A percentile compares a stretch with the other conserved stretches of the same genome.
Evolutionary conservation across 2,113 vertebrate species (phyloP).

Genomic region (Tyto alba): DNA sequence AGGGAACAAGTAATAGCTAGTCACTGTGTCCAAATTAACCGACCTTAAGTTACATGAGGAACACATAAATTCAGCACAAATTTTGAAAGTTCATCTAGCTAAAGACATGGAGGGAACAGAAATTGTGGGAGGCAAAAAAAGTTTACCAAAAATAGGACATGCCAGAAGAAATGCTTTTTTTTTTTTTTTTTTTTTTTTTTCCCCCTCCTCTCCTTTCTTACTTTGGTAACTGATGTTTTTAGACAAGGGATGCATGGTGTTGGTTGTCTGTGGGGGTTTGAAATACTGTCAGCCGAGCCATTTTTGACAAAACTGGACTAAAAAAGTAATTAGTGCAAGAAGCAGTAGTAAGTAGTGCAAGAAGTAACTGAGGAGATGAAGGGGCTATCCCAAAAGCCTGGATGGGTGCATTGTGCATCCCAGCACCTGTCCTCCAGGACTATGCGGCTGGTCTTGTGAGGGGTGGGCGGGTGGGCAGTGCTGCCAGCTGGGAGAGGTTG

Average conservation of each 20-base stretch:
- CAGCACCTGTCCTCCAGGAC: accelerated
- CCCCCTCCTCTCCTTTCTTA: accelerated
- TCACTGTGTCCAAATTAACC: neutral
- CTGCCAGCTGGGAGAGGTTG: accelerated
- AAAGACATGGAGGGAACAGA: neutral
- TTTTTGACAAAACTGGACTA: neutral
- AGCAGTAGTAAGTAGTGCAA: neutral
- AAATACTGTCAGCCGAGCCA: neutral
- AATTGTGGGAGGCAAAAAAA: neutral
- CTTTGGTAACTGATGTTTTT: neutral
- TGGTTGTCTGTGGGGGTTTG: neutral
- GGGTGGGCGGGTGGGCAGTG: accelerated
- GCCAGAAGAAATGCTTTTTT: neutral
- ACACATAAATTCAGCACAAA: neutral
- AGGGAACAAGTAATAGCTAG: neutral
- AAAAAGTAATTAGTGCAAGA: neutral
- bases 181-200: no score
- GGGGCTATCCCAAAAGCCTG: neutral
- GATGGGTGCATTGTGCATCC: accelerated
- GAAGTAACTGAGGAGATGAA: neutral
- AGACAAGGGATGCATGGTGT: neutral
- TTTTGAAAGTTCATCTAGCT: neutral
- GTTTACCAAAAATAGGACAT: neutral
- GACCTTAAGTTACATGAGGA: neutral
- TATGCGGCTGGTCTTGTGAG: accelerated